Percentiles rank a stretch among this genome's conserved stretches.
These are phyloP conservation scores for Smutsia temminckii DNA, from an alignment of 2,797 vertebrate genomes.

Conservation along the genomic window DNA sequence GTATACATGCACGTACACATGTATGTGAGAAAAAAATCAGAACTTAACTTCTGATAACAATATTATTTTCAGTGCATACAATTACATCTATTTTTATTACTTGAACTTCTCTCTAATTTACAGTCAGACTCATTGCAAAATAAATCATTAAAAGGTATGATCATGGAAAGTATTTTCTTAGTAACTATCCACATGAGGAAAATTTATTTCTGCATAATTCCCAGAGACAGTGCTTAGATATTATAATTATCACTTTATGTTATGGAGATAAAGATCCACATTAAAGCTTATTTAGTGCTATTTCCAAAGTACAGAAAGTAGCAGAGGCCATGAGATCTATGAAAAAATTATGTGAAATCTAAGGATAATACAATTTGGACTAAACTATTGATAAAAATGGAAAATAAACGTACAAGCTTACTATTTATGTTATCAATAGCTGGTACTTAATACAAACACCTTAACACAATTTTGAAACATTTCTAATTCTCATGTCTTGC, in stretches of 20 bases:
- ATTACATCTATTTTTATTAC: background rate
- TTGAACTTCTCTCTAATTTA: background rate
- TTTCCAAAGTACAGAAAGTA: slow-evolving; percentile 1
- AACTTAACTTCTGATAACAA: slow-evolving; percentile 21
- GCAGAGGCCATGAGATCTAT: background rate
- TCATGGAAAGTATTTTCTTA: slow-evolving; percentile 30
- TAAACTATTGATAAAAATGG: slow-evolving; percentile 6
- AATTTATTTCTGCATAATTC: slow-evolving; percentile 17
- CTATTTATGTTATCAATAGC: background rate
- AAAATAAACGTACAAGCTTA: slow-evolving; percentile 28
- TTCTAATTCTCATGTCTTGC: background rate
- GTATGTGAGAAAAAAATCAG: background rate
- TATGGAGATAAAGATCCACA: background rate
- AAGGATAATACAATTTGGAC: background rate
- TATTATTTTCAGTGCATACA: background rate
- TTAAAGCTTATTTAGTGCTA: background rate
- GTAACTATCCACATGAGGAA: background rate
- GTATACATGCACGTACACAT: background rate
- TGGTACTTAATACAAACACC: background rate
- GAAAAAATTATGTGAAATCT: slow-evolving; percentile 29
- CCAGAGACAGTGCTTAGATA: background rate
- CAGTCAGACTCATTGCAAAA: background rate
- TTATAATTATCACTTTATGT: background rate
- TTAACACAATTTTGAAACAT: background rate
- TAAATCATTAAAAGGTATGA: slow-evolving; percentile 1